phyloP scores from a whole-genome alignment of 30 jellyfish, hydroid and myxozoan genomes.

The Catostylus mosaicus region DNA sequence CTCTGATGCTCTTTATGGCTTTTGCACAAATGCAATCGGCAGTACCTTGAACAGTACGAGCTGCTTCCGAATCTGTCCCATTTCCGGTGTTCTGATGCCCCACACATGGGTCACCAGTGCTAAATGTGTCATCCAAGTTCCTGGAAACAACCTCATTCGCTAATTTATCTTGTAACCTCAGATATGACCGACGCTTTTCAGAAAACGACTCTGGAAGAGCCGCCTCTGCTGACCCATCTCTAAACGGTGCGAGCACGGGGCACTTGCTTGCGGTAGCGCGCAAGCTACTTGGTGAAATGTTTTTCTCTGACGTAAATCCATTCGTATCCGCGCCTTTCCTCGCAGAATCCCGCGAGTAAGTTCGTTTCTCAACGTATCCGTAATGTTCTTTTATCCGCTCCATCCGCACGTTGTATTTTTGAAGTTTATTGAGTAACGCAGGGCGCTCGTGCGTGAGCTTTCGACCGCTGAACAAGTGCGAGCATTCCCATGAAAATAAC shows the following conservation, averaged over 20 bases:
- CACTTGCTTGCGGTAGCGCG: conserved; percentile 21
- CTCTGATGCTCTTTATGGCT: neutral
- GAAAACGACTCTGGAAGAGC: neutral
- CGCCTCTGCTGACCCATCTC: neutral
- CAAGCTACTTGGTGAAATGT: conserved; percentile 4
- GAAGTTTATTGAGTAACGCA: conserved; percentile 6
- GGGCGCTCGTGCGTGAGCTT: conserved; percentile 26
- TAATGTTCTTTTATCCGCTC: neutral
- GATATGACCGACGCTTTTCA: neutral
- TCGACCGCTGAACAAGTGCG: conserved; percentile 35
- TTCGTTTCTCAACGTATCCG: neutral
- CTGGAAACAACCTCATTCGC: neutral
- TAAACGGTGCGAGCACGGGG: neutral
- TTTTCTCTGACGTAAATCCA: neutral
- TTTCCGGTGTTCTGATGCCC: neutral
- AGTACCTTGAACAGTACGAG: neutral
- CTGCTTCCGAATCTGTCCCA: neutral
- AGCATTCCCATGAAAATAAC: conserved; percentile 42
- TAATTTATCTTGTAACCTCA: neutral
- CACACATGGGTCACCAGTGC: neutral
- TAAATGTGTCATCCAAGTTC: neutral
- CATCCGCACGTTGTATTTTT: conserved; percentile 28
- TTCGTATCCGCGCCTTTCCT: neutral
- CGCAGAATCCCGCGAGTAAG: neutral
- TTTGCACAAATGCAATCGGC: conserved; percentile 4